Percentiles rank a stretch among this genome's conserved stretches.
Conservation (phyloP, 2,888 invertebrate species). For the Scrobipalpa atriplicella region DNA sequence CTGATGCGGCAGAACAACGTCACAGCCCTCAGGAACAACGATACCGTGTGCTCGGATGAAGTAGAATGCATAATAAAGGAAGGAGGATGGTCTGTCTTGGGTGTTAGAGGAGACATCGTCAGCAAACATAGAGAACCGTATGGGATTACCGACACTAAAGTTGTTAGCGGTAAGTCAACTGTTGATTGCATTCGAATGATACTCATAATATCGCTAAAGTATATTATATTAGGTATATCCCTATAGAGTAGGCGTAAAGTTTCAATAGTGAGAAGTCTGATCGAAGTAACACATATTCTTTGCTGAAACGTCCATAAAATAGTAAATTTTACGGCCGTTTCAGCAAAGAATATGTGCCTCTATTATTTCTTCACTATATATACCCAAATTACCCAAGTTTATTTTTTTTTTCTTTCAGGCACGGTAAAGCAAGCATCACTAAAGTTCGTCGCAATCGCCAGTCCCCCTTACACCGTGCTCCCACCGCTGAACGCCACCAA, state of each 20-base stretch:
- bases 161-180: conserved; percentile 74
- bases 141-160: conserved; percentile 83
- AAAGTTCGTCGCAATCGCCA: conserved; percentile 65
- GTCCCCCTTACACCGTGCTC: conserved; percentile 66
- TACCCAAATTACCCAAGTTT: too few species aligned
- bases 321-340: too few species aligned
- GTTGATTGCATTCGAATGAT: too few species aligned
- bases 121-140: conserved; percentile 56
- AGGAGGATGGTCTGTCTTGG: conserved; percentile 60
- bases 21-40: conserved; percentile 56
- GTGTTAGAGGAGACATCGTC: conserved; percentile 68
- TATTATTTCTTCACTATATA: too few species aligned
- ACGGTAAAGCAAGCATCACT: conserved; percentile 41
- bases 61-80: conserved; percentile 57
- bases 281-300: too few species aligned
- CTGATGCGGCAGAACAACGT: conserved; percentile 73
- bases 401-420: conserved; percentile 35
- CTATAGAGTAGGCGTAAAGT: too few species aligned
- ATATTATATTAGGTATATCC: too few species aligned
- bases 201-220: too few species aligned
- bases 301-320: too few species aligned
- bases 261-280: too few species aligned
- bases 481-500: conserved; percentile 46
- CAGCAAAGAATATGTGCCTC: too few species aligned
- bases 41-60: conserved; percentile 48